Base-by-base conservation (phyloP, 1,140 invertebrate species). In the Harlomillsia oculata region DNA sequence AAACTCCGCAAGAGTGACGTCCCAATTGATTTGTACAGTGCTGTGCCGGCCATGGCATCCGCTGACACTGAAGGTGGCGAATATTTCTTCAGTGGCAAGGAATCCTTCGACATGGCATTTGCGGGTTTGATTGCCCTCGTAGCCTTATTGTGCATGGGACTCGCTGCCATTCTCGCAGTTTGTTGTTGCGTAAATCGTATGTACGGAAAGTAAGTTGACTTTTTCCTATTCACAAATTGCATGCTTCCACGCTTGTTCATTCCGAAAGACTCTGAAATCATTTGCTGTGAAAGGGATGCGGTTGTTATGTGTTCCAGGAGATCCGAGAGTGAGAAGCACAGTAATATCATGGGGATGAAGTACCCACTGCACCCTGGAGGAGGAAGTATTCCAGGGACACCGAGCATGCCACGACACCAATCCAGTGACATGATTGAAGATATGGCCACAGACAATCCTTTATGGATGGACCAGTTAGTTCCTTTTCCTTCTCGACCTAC, bases 381-480 rank as follows among this genome's bases (percentile, higher is more conserved):
- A 23, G 41, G 28, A n/a, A 60, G 56, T 34, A 43, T 59, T 20
- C 53, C 59, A 25, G 56, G 52, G 20, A 65, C 59, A 0, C 63
- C 63, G 8, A 32, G 43, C 14, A 46, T 63, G n/a, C 6, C 44
- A 3, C 28, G 60, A 43, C 55, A 57, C 4, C 28, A 45, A 41
- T 40, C 30, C 46, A 18, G 41, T 8, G 63, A 65, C 25, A 65
- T 89, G 36, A 81, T 89, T 25, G 85, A 89, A 67, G 85, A 89
- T 67, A 71, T 89, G 11, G 89, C 85, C 2, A 93, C 88, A 0
- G 89, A 93, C 71, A 93, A 93, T 78, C 89, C 89, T 0, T 72
- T 93, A 1, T 93, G 89, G 89, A 85, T 91, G 40, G 89, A 93
- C 75, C 88, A 89, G 82, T 85, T 69, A 77, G 81, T 75, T 46